Percentiles rank a stretch among this genome's conserved stretches.
phyloP scores from a whole-genome alignment of 2,888 invertebrate genomes.

The Cryptosula pallasiana region DNA sequence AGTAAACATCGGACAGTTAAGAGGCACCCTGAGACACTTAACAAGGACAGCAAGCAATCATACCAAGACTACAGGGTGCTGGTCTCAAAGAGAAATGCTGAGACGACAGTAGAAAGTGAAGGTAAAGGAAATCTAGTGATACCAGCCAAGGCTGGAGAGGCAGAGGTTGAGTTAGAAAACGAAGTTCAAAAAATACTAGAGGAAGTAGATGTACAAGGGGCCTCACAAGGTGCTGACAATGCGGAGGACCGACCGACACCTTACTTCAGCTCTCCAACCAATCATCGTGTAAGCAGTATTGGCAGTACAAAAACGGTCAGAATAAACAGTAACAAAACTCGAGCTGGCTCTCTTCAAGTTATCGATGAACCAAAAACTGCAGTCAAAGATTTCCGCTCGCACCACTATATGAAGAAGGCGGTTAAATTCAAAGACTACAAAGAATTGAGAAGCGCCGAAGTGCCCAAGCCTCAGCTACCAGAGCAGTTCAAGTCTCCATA shows the following conservation, averaged over 20 bases:
- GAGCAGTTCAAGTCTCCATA: background rate
- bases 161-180: background rate
- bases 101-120: background rate
- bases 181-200: constrained; percentile 17
- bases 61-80: background rate
- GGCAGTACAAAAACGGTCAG: background rate
- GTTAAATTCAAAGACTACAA: constrained; percentile 11
- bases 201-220: background rate
- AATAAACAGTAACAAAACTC: background rate
- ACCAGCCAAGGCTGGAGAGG: background rate
- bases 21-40: background rate
- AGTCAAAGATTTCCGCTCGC: background rate
- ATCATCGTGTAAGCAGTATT: background rate
- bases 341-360: background rate
- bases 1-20: background rate
- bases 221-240: background rate
- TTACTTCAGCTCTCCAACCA: background rate
- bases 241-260: background rate
- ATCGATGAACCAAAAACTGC: background rate
- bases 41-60: background rate
- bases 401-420: constrained; percentile 6
- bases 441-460: constrained; percentile 6
- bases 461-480: background rate
- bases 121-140: background rate
- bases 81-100: background rate